Evolutionary conservation across 2,888 invertebrate species (phyloP).

Genomic region (Drosophila koepferae): DNA sequence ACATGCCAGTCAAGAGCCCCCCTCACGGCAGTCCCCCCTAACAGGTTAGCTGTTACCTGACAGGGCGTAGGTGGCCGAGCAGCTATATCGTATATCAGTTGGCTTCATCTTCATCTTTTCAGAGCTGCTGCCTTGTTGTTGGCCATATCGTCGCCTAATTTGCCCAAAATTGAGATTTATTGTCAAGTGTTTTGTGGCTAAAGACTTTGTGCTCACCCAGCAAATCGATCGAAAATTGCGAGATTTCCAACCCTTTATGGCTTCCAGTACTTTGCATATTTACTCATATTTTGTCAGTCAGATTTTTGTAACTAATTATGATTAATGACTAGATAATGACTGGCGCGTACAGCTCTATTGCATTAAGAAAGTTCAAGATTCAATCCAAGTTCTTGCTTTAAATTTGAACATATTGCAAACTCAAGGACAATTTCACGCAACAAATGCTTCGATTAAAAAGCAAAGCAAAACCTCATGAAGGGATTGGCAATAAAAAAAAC

Average conservation of each 20-base stretch:
- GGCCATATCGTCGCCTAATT: slow-evolving; percentile 77
- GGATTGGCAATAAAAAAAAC: slow-evolving; percentile 57
- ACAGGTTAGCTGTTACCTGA: slow-evolving; percentile 24
- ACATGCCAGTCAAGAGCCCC: slow-evolving; percentile 36
- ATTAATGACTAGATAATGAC: slow-evolving; percentile 70
- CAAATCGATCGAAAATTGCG: slow-evolving; percentile 39
- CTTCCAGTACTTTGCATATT: slow-evolving; percentile 30
- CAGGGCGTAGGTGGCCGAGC: neutral
- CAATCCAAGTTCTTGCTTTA: slow-evolving; percentile 38
- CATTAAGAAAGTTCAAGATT: slow-evolving; percentile 15
- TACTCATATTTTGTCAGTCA: slow-evolving; percentile 23
- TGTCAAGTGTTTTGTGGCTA: slow-evolving; percentile 31
- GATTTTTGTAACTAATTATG: slow-evolving; percentile 64
- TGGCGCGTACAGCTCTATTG: slow-evolving; percentile 30
- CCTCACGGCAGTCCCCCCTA: neutral
- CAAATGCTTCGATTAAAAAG: slow-evolving; percentile 79
- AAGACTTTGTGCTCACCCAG: slow-evolving; percentile 36
- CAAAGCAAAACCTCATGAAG: slow-evolving; percentile 43
- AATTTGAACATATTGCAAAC: slow-evolving; percentile 74
- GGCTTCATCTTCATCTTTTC: slow-evolving; percentile 46
- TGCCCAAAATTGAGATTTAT: slow-evolving; percentile 79
- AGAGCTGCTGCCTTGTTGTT: slow-evolving; percentile 16
- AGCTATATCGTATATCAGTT: slow-evolving; percentile 39
- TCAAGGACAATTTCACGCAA: slow-evolving; percentile 77
- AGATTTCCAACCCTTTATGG: slow-evolving; percentile 36